A percentile compares a stretch with the other conserved stretches of the same genome.
Evolutionary conservation across 2,888 invertebrate species (phyloP).

Genomic region (Brenthis daphne): DNA sequence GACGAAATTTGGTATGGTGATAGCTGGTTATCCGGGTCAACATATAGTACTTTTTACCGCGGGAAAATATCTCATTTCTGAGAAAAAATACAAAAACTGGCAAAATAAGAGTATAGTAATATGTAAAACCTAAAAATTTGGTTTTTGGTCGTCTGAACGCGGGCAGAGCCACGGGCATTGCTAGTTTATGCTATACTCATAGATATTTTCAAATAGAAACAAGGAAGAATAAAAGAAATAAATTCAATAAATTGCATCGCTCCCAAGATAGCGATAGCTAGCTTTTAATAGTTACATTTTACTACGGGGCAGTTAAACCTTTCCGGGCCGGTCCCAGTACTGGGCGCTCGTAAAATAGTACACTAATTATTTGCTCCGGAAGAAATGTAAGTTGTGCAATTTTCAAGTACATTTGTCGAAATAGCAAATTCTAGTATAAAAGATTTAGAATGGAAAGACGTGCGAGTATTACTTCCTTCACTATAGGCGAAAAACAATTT

Average conservation of each 20-base stretch:
- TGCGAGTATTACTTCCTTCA: no score
- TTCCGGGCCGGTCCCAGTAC: slow-evolving; percentile 28
- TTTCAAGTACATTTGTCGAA: slow-evolving; percentile 10
- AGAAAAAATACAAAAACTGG: no score
- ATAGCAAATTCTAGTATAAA: slow-evolving; percentile 6
- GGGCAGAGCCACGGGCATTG: no score
- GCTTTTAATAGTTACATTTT: slow-evolving; percentile 41
- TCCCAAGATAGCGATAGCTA: slow-evolving; percentile 33
- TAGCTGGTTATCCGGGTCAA: no score
- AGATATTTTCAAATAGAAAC: slow-evolving; percentile 17
- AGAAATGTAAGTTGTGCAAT: slow-evolving; percentile 14
- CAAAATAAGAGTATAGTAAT: no score
- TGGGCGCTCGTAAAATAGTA: slow-evolving; percentile 26
- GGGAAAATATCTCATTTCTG: no score
- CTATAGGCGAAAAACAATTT: no score
- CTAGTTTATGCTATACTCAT: neutral
- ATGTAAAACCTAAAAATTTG: no score
- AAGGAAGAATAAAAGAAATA: slow-evolving; percentile 24
- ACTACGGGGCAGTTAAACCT: slow-evolving; percentile 36
- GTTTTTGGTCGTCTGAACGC: no score
- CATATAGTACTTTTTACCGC: no score
- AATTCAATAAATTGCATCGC: slow-evolving; percentile 34
- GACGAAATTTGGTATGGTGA: no score
- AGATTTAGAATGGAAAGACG: neutral
- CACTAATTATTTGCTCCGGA: slow-evolving; percentile 18